These are phyloP conservation scores for Melanotus villosus DNA, from an alignment of 2,888 invertebrate genomes.

Conservation along the genomic window DNA sequence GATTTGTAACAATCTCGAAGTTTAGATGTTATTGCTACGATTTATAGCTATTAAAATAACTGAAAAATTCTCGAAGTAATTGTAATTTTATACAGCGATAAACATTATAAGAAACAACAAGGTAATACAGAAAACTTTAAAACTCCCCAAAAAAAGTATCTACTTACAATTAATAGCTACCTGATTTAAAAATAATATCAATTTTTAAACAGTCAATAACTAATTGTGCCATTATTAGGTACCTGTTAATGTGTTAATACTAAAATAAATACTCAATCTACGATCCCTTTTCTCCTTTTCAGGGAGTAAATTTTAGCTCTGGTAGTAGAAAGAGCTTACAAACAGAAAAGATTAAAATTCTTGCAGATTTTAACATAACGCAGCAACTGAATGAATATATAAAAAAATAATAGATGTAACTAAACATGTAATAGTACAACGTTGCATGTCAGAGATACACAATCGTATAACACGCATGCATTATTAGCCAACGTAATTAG, in stretches of 20 bases:
- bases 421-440: constrained; percentile 57
- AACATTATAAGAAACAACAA: constrained; percentile 4
- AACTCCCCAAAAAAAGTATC: not conserved
- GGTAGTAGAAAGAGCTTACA: too few species aligned
- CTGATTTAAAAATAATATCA: constrained; percentile 31
- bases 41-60: constrained; percentile 39
- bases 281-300: too few species aligned
- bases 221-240: not conserved
- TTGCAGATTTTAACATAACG: not conserved
- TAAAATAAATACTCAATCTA: not conserved
- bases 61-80: not conserved
- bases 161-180: constrained; percentile 18
- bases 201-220: not conserved
- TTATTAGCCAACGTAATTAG: constrained; percentile 61
- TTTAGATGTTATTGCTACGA: constrained; percentile 41
- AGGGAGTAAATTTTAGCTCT: too few species aligned
- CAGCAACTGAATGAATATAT: constrained; percentile 18
- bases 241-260: not conserved
- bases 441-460: constrained; percentile 60
- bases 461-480: constrained; percentile 59
- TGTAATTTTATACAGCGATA: not conserved
- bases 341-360: too few species aligned
- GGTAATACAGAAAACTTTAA: not conserved
- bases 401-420: constrained; percentile 43
- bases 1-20: constrained; percentile 28